A percentile compares a stretch with the other conserved stretches of the same genome.
These are phyloP conservation scores for Actenoides lindsayi DNA, from an alignment of 2,113 vertebrate species.

Conservation along the genomic window DNA sequence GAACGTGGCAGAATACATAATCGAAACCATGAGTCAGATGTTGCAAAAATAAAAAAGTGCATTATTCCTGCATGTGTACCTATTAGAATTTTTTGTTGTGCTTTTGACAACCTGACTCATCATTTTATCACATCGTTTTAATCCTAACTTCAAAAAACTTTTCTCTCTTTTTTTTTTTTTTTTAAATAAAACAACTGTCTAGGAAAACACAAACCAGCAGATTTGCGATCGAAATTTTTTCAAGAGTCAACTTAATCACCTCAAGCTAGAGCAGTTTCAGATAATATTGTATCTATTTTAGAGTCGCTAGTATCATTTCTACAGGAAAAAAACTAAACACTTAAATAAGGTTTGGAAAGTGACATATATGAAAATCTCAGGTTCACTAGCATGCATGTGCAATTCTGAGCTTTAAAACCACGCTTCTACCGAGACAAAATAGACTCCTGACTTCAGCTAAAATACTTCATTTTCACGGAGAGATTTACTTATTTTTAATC, in stretches of 20 bases:
- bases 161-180: neutral
- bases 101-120: conserved; percentile 70
- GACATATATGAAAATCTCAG: neutral
- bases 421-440: neutral
- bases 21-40: conserved; percentile 72
- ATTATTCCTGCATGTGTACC: conserved; percentile 65
- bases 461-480: neutral
- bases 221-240: neutral
- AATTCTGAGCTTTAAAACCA: neutral
- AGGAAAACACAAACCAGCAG: neutral
- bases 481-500: neutral
- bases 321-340: neutral
- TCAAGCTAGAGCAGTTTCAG: neutral
- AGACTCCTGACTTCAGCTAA: neutral
- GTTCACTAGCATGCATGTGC: neutral
- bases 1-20: conserved; percentile 74
- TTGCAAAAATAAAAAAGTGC: conserved; percentile 58
- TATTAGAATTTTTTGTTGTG: neutral
- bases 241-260: neutral
- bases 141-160: conserved; percentile 39
- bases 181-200: conserved; percentile 18
- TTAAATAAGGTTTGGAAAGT: neutral
- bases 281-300: neutral
- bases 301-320: neutral
- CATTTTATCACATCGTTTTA: conserved; percentile 62